Evolutionary conservation across 2,113 vertebrate species (phyloP), one percentile per base, ranked within the genome.

Genomic region (Glaucidium brasilianum): DNA sequence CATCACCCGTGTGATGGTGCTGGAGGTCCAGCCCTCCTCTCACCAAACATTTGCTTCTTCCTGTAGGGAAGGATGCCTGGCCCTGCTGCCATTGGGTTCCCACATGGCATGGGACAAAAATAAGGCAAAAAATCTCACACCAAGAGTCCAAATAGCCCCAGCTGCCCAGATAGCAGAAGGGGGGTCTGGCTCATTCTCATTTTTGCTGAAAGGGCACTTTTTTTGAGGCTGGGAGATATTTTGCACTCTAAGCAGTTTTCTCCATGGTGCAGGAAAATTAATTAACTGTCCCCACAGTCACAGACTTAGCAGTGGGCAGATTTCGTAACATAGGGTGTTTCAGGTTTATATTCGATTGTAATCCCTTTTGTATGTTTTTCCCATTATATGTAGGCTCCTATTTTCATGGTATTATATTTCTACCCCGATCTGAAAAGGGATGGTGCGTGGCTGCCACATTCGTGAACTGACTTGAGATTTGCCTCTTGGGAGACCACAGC

Each of bases 161-260:
- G 85, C 43, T 55, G 43, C 53, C 43, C 73, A 90, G 60, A 49
- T 34, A 35, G 58, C 47, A 56, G 19, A 78, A 63, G n/a, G 45
- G 68, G 19, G 34, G 43, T 30, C n/a, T 64, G 39, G 41, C 3
- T 86, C 41, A 20, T n/a, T 85, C 64, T 35, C 34, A 9, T 32
- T 91, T 92, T 64, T 91, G 49, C 92, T 85, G 91, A 94, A 94
- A 87, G 37, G 53, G 20, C 17, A 6, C 20, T 80, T 89, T 89
- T 91, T 62, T 58, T 32, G 76, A 91, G 76, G 35, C 68, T 74
- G 14, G 59, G 72, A 90, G 35, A 37, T 27, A 59, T 81, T 96
- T 18, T 71, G 85, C 82, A 90, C 76, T 91, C 63, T 63, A 71
- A 72, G 59, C 85, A 80, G 75, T 59, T 94, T 92, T 80, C 75